Evolutionary conservation across 2,797 vertebrate genomes (phyloP), one percentile per base, ranked within the genome.

Genomic region (Chaenodraco wilsoni): DNA sequence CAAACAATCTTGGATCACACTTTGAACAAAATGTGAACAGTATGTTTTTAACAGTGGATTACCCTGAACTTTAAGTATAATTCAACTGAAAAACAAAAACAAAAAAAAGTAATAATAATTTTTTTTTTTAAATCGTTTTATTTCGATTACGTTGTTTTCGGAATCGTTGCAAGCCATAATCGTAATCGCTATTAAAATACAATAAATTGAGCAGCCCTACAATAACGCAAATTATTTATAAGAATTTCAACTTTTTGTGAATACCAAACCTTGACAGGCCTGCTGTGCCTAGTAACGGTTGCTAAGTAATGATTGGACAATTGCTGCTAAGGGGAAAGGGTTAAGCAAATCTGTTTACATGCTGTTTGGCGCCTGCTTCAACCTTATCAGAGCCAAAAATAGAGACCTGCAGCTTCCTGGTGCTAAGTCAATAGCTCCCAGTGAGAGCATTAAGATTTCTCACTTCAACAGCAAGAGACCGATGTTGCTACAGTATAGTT

Each of bases 311-410:
- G n/a, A 49, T 37, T 49, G 54, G 55, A 60, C 43, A 44, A 43
- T 48, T 0, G 16, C 48, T 64, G 33, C 57, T 49, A 7, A 21
- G 33, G 44, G 23, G 45, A 19, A 58, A 15, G 19, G 21, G 41
- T 59, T 76, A 17, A 43, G 27, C 16, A 45, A 71, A 33, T 44
- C 48, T 72, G 64, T 45, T 48, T 27, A 63, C n/a, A 50, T 19
- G 46, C 16, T 43, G 37, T 66, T 65, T 76, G 52, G 48, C 15
- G 3, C 21, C 55, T 41, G 72, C 56, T 72, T 73, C 56, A 68
- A 61, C n/a, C 66, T 37, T 66, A 76, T 72, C 45, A 43, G 27
- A 72, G 55, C 37, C 48, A 68, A 27, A 78, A 70, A 84, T 49
- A 40, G 46, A 83, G 37, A 75, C 17, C 23, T 55, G 58, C 48